A percentile compares a stretch with the other conserved stretches of the same genome.
Conservation (phyloP, 2,113 vertebrate genomes). For the Pontoporia blainvillei region DNA sequence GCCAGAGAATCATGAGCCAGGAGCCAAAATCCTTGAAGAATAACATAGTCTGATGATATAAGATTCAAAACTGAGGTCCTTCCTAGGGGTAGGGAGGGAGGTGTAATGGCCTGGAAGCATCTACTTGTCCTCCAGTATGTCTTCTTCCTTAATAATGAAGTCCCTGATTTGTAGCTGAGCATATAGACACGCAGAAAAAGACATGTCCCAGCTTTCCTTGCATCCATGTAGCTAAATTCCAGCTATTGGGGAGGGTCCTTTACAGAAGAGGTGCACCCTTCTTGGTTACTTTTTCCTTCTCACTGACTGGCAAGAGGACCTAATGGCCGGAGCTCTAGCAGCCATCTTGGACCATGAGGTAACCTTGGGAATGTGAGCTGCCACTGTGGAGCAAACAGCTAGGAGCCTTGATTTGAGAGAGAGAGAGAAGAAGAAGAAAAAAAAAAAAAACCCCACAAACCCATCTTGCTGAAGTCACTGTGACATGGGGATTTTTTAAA, state of each 20-base stretch:
- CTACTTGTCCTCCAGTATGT: background rate
- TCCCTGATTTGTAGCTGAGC: background rate
- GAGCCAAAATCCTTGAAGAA: background rate
- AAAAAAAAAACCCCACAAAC: background rate
- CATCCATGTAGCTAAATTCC: background rate
- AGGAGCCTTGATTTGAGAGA: background rate
- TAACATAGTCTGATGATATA: accelerated
- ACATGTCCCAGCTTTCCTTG: background rate
- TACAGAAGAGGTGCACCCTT: too few species aligned
- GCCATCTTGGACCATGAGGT: background rate
- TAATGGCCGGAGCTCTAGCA: background rate
- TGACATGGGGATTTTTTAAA: background rate
- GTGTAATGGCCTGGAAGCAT: background rate
- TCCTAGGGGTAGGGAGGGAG: background rate
- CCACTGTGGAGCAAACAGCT: background rate
- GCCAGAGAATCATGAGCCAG: background rate
- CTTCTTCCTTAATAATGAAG: background rate
- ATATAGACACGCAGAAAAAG: background rate
- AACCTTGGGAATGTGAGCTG: background rate
- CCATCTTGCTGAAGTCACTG: background rate
- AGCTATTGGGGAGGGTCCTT: background rate
- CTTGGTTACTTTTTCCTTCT: background rate
- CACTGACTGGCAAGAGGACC: background rate
- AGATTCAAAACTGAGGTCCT: background rate
- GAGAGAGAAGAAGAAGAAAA: background rate